Base-by-base conservation (phyloP, 2,113 vertebrate genomes). In the Platysternon megacephalum region DNA sequence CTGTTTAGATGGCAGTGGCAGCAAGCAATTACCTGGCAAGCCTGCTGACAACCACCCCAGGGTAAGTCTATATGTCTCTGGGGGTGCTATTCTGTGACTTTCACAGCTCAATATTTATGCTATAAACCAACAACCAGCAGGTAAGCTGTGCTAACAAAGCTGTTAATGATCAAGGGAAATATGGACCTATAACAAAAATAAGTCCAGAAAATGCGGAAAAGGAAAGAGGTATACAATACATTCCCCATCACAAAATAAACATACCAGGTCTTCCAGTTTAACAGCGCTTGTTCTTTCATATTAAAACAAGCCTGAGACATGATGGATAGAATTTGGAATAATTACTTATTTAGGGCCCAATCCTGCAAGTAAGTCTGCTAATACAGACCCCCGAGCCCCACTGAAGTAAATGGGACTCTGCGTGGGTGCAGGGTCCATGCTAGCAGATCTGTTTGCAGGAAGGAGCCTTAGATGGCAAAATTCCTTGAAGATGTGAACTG, bases 271-370 rank as follows among this genome's bases (percentile, higher is more conserved):
- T 65, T 90, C 39, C 48, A 52, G 35, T 3, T 85, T 76, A 87
- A 87, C 68, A 72, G 55, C 46, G 87, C 24, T 82, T 55, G 90
- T 93, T 88, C 93, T 78, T 42, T 19, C 74, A 21, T 51, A 90
- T 76, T 89, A 84, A 93, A 94, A 85, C n/a, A 82, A 87, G 51
- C 51, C 68, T 85, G 46, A 74, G 88, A 93, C 86, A 84, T 24
- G 55, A 83, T 29, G 2, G 81, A 90, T 91, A 91, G 3, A 90
- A 88, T 85, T 94, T 82, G 1, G 6, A 87, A 86, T 78, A 48
- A 94, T 87, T 96, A 94, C 89, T 89, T 94, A 93, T 80, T 55
- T 90, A 72, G 68, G 94, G 51, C 72, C 91, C 53, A 90, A 11
- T 90, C 76, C 79, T 76, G 93, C 82, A 86, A 88, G 79, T 86